Percentiles rank a stretch among this genome's conserved stretches.
These are phyloP conservation scores for roundworm (Caenorhabditis elegans) DNA, from an alignment of 1,140 invertebrate species.

Conservation along the genomic window DNA sequence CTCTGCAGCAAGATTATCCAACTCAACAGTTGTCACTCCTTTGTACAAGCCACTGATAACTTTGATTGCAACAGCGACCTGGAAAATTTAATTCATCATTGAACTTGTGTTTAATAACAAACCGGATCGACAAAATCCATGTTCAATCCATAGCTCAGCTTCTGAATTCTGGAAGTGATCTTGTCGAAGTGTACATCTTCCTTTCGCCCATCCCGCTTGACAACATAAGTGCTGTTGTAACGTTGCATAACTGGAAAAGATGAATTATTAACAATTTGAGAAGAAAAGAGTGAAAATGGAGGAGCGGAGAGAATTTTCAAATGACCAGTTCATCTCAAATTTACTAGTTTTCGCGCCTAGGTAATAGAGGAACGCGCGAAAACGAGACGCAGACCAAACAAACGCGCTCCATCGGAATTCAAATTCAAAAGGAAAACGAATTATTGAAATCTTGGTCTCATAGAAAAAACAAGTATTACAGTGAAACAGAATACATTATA, in stretches of 20 bases:
- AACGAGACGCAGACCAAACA: background rate
- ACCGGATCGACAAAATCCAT: conserved; percentile 94
- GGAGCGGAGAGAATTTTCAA: background rate
- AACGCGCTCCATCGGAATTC: background rate
- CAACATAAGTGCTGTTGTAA: conserved; percentile 67
- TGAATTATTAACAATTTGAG: background rate
- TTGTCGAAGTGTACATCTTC: conserved; percentile 95
- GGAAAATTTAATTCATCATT: conserved; percentile 36
- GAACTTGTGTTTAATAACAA: conserved; percentile 65
- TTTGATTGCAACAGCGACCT: conserved; percentile 70
- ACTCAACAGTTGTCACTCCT: conserved; percentile 91
- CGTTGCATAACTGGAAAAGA: conserved; percentile 36
- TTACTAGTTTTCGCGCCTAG: background rate
- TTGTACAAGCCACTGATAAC: conserved; percentile 89
- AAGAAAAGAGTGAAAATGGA: background rate
- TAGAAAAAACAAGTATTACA: too few species aligned
- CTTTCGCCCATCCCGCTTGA: conserved; percentile 77
- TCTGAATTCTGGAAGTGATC: conserved; percentile 91
- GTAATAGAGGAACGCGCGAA: background rate
- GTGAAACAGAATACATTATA: too few species aligned
- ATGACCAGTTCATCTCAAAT: background rate
- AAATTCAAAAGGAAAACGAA: background rate
- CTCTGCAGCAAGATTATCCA: conserved; percentile 95
- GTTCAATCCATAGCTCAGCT: conserved; percentile 91
- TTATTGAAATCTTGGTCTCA: too few species aligned